A percentile compares a stretch with the other conserved stretches of the same genome.
Conservation (phyloP, 2,888 invertebrate genomes). For the Meta bourneti region DNA sequence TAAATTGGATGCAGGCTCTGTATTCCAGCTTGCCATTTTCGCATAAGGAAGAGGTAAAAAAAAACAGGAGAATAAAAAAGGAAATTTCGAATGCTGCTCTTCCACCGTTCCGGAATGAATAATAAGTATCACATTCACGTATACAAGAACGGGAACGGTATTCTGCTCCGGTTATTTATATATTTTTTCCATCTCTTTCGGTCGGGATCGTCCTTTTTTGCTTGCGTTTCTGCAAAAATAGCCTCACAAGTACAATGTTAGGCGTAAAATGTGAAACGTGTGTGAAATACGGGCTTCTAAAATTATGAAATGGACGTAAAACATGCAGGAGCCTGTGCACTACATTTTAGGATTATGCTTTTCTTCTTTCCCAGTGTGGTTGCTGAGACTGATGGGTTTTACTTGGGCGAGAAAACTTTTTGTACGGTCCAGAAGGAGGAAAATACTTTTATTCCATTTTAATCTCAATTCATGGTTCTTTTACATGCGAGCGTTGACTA, state of each 20-base stretch:
- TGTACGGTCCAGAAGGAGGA: neutral
- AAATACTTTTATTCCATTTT: neutral
- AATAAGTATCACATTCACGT: constrained; percentile 73
- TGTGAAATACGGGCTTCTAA: constrained; percentile 54
- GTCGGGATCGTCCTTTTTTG: neutral
- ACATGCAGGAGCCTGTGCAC: neutral
- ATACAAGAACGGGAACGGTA: constrained; percentile 23
- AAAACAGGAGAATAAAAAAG: neutral
- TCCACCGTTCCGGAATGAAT: constrained; percentile 66
- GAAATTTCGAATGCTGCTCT: constrained; percentile 30
- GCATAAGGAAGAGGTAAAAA: constrained; percentile 22
- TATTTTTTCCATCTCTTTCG: constrained; percentile 1
- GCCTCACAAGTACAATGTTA: constrained; percentile 54
- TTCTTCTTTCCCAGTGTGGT: constrained; percentile 10
- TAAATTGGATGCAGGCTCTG: constrained; percentile 63
- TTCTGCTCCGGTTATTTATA: constrained; percentile 13
- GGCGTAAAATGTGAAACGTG: constrained; percentile 70
- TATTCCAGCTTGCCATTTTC: constrained; percentile 57
- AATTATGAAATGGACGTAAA: constrained; percentile 38
- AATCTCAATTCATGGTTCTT: neutral
- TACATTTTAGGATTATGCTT: neutral
- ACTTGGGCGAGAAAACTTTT: neutral
- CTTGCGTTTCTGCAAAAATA: constrained; percentile 25
- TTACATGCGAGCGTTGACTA: no score
- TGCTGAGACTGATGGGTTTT: constrained; percentile 16